phyloP scores from a whole-genome alignment of 2,888 invertebrate genomes.

The Trichogramma dendrolimi region DNA sequence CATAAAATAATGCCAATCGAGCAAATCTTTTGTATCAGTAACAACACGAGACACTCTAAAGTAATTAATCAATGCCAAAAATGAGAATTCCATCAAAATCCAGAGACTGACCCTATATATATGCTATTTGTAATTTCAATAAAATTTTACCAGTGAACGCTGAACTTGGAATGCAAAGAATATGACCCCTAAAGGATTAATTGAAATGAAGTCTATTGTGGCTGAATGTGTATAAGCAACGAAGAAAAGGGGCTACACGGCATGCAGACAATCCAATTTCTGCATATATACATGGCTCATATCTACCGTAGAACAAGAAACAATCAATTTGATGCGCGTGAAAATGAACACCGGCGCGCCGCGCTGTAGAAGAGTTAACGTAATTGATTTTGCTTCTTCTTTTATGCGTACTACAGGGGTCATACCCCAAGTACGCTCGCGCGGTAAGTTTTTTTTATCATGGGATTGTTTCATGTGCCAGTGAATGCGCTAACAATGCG shows the following conservation, averaged over 20 bases:
- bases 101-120: conserved; percentile 8
- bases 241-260: conserved; percentile 6
- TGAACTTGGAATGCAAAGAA: conserved; percentile 2
- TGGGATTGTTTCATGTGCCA: too few species aligned
- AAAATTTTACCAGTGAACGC: conserved; percentile 7
- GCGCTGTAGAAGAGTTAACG: conserved; percentile 3
- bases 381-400: conserved; percentile 20
- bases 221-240: background rate
- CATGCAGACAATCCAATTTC: too few species aligned
- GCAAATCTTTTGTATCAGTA: too few species aligned
- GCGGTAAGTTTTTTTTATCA: too few species aligned
- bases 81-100: too few species aligned
- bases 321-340: conserved; percentile 26
- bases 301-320: conserved; percentile 3
- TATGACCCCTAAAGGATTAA: conserved; percentile 20
- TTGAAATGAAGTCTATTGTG: conserved; percentile 24
- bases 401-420: too few species aligned
- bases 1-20: too few species aligned
- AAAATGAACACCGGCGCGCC: conserved; percentile 10
- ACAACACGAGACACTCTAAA: too few species aligned
- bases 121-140: conserved; percentile 25
- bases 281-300: too few species aligned
- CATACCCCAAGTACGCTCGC: too few species aligned
- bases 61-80: too few species aligned
- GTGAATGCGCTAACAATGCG: too few species aligned